Evolutionary conservation across 2,113 vertebrate genomes (phyloP), one percentile per base, ranked within the genome.

Genomic region (Thalassoma bifasciatum): DNA sequence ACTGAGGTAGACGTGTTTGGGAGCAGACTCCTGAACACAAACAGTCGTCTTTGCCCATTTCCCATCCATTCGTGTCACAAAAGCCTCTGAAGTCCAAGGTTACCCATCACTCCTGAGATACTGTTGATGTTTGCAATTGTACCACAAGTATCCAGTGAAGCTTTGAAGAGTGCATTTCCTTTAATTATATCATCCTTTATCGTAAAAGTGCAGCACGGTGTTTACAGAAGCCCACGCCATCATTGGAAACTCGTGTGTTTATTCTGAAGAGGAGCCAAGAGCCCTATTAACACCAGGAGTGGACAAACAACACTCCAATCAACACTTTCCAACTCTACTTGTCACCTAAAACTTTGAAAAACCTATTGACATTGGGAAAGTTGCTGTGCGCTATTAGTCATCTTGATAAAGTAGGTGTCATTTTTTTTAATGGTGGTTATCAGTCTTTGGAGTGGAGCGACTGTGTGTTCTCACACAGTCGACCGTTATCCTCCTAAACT

Each of bases 261-360:
- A 72, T 68, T 76, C 47, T 73, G 56, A 86, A 75, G 64, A 59
- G 56, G 23, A 9, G 3, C 49, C 16, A 58, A 69, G 56, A 74
- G 61, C 36, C 14, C 2, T 16, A 49, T 80, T 61, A 61, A 47
- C 47, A 24, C 36, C 2, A 4, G 0, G 46, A 82, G 73, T 66
- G 66, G 66, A 81, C 67, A 81, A 78, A 80, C 66, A 80, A 66
- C 72, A 60, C 52, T 77, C 56, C 56, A 60, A 77, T 80, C 73
- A 84, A 24, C 69, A 47, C 30, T 68, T 69, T 17, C 46, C 56
- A 65, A 19, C 24, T 26, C 40, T 21, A 53, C 40, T 77, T 47
- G 8, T 47, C 8, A 17, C 36, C n/a, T 7, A 21, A 23, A 21
- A n/a, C 36, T 59, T 59, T 56, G 34, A 51, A 64, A 72, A 67